Evolutionary conservation across 2,797 vertebrate species (phyloP), one percentile per base, ranked within the genome.

Genomic region (Hybognathus amarus): DNA sequence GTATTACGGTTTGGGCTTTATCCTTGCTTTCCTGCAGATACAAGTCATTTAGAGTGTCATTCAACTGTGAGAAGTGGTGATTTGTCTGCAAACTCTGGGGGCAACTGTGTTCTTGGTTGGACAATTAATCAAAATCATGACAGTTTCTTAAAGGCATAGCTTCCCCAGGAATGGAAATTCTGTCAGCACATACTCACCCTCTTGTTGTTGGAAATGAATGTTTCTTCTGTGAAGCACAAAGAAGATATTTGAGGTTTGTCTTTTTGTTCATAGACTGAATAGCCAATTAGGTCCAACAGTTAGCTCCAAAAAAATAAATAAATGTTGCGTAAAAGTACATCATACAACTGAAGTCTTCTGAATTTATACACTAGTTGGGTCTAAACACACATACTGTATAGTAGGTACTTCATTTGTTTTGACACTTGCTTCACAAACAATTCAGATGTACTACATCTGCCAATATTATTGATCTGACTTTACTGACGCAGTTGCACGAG

Each of bases 51-150:
- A 67, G 20, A 79, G 1, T 67, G 20, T 50, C 30, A 10, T 77
- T 64, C 27, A 47, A 8, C 59, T 64, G 56, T 64, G 59, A 12
- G 73, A 24, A 38, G 52, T 40, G 52, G 52, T 76, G 73, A 59
- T 76, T 76, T 59, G 54, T 76, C 52, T 59, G 4, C 52, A 40
- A 76, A 76, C 33, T 59, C 85, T 82, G 80, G 30, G 4, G 84
- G 61, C 76, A 81, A 89, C 87, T 78, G 83, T 86, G 78, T 87
- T 90, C 85, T 86, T 88, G 73, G 86, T 89, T 90, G 24, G 6
- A 82, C 67, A 92, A 87, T 87, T 86, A 87, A 88, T 92, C 91
- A 88, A 85, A 80, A 87, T 91, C 85, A 89, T 90, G 89, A 86
- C 87, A 83, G 88, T 80, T 64, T 75, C 22, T 38, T 75, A 40